Percentiles rank a stretch among this genome's conserved stretches.
Evolutionary conservation across 2,113 vertebrate species (phyloP).

Genomic region (Orientallactaga bullata): DNA sequence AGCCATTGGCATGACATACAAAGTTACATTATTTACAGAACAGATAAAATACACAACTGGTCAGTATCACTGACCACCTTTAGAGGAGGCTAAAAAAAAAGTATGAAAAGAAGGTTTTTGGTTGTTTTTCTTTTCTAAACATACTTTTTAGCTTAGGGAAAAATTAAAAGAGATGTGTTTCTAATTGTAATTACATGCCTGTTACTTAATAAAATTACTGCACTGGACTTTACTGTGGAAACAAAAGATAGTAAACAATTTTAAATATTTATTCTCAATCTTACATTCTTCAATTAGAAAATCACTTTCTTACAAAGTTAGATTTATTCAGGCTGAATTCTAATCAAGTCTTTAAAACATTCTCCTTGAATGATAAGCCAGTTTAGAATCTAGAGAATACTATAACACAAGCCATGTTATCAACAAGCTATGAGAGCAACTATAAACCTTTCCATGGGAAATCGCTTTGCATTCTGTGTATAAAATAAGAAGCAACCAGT

Average conservation of each 20-base stretch:
- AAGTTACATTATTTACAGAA: not conserved
- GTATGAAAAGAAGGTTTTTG: not conserved
- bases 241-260: not conserved
- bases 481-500: not conserved
- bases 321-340: slow-evolving; percentile 3
- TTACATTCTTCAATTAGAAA: slow-evolving; percentile 14
- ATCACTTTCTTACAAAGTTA: slow-evolving; percentile 11
- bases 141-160: not conserved
- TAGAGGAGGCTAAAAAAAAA: not conserved
- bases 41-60: not conserved
- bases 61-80: not conserved
- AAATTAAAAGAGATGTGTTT: slow-evolving; percentile 35
- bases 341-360: slow-evolving; percentile 4
- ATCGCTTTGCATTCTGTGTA: not conserved
- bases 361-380: slow-evolving; percentile 1
- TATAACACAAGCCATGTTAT: not conserved
- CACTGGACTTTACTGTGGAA: not conserved
- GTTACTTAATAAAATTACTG: not conserved
- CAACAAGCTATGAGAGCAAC: not conserved
- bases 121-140: not conserved
- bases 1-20: not conserved
- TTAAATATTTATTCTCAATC: slow-evolving; percentile 36
- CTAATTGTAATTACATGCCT: not conserved
- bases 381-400: not conserved
- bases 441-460: not conserved